Evolutionary conservation across 1,140 invertebrate genomes (phyloP).

Genomic region (Propsilocerus akamusi): DNA sequence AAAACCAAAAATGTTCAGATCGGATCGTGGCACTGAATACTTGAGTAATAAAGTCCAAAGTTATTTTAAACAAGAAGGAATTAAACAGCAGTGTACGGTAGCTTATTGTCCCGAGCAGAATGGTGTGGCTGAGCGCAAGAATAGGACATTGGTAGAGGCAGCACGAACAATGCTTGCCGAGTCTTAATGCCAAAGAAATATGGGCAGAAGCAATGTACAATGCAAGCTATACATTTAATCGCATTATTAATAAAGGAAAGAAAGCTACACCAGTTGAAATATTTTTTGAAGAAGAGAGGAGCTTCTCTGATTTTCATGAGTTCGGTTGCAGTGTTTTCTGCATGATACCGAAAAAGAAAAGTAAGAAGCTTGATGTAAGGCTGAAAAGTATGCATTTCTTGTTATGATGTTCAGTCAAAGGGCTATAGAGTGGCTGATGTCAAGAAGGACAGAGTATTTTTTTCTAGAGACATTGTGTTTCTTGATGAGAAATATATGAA

Average conservation of each 20-base stretch:
- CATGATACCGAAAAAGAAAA: constrained; percentile 18
- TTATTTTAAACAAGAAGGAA: constrained; percentile 13
- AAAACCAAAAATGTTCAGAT: constrained; percentile 17
- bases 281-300: too few species aligned
- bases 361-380: constrained; percentile 19
- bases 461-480: constrained; percentile 17
- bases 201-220: too few species aligned
- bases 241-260: too few species aligned
- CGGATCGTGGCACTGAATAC: constrained; percentile 24
- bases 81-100: constrained; percentile 18
- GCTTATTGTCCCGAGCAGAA: constrained; percentile 25
- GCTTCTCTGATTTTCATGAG: too few species aligned
- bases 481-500: constrained; percentile 13
- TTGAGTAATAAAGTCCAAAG: constrained; percentile 11
- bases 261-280: too few species aligned
- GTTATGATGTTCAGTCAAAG: constrained; percentile 21
- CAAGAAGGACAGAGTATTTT: constrained; percentile 10
- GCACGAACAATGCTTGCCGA: constrained; percentile 15
- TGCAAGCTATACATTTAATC: too few species aligned
- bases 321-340: constrained; percentile 24
- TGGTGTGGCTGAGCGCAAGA: constrained; percentile 19
- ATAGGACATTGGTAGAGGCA: constrained; percentile 10
- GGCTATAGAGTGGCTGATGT: constrained; percentile 23
- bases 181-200: too few species aligned
- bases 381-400: constrained; percentile 20